Conservation (phyloP, 2,888 invertebrate species). For the Acleris emargana region DNA sequence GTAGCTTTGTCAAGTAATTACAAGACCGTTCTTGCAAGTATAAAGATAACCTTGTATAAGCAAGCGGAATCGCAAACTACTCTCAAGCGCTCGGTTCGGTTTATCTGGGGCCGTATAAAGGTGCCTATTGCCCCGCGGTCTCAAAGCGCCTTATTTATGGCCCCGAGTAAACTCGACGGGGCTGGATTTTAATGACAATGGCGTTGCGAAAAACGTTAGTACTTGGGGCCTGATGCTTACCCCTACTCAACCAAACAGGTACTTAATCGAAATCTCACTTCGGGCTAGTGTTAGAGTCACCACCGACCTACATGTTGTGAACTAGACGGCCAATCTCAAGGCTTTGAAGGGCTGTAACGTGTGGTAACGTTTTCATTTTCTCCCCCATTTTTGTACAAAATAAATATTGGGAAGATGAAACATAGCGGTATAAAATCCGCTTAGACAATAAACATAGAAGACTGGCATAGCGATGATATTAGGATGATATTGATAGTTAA, state of each 20-base stretch:
- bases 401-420: too few species aligned
- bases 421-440: too few species aligned
- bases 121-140: slow-evolving; percentile 30
- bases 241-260: not conserved
- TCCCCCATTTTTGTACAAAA: too few species aligned
- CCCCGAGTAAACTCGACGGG: slow-evolving; percentile 21
- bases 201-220: slow-evolving; percentile 4
- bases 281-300: not conserved
- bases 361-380: too few species aligned
- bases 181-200: slow-evolving; percentile 34
- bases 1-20: too few species aligned
- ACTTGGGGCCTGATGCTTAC: not conserved
- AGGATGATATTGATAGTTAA: too few species aligned
- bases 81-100: slow-evolving; percentile 27
- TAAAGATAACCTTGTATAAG: slow-evolving; percentile 16
- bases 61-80: slow-evolving; percentile 5
- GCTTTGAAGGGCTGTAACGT: too few species aligned
- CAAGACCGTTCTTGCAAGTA: too few species aligned
- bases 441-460: too few species aligned
- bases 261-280: not conserved
- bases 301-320: too few species aligned
- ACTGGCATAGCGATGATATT: too few species aligned
- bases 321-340: too few species aligned
- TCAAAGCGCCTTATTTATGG: slow-evolving; percentile 32
- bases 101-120: slow-evolving; percentile 31